Evolutionary conservation across 2,113 vertebrate species (phyloP).

Genomic region (Lamprologus speciosus): DNA sequence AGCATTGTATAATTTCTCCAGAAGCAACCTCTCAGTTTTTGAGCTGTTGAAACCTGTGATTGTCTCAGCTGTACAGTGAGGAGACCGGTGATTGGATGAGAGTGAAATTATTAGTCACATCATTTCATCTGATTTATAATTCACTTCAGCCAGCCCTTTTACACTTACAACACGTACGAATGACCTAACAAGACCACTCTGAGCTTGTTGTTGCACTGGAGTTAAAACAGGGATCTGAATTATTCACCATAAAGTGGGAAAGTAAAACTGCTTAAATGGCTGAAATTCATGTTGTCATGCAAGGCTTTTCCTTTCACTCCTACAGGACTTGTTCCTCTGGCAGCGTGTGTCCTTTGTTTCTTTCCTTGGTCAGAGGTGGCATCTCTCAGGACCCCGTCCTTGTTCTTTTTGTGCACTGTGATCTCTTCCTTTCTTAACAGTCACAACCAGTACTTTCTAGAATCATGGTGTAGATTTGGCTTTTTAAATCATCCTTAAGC

Average conservation of each 20-base stretch:
- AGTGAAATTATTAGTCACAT: not conserved
- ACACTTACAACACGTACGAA: rapidly evolving
- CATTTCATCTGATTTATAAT: not conserved
- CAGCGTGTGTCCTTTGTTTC: not conserved
- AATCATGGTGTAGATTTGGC: not conserved
- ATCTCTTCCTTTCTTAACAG: not conserved
- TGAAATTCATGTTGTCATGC: not conserved
- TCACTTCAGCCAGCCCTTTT: not conserved
- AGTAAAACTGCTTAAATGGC: not conserved
- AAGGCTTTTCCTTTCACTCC: not conserved
- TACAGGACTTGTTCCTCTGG: not conserved
- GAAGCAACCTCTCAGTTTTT: not conserved
- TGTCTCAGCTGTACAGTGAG: not conserved
- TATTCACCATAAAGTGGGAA: not conserved
- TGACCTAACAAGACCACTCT: not conserved
- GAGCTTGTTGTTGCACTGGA: not conserved
- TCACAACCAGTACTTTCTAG: not conserved
- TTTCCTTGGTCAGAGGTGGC: not conserved
- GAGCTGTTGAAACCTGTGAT: not conserved
- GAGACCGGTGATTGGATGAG: not conserved
- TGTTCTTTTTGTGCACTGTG: not conserved
- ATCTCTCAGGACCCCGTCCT: not conserved
- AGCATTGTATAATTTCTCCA: not conserved
- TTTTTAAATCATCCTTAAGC: not conserved
- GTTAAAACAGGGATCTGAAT: not conserved